These are phyloP conservation scores for Vicugna pacos DNA, from an alignment of 2,113 vertebrate species.

Conservation along the genomic window DNA sequence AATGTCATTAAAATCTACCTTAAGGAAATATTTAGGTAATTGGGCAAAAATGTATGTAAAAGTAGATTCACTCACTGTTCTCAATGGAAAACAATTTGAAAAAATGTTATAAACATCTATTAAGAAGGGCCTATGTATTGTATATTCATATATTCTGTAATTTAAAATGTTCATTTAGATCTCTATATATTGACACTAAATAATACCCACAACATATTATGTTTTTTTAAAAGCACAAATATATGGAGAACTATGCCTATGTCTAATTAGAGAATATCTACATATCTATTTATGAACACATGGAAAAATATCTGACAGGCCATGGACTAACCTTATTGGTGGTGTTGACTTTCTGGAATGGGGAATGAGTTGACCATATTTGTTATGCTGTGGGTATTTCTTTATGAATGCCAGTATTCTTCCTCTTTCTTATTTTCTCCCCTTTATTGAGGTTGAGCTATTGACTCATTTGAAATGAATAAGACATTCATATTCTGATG, in stretches of 20 bases:
- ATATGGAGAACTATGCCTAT: neutral
- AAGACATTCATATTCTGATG: neutral
- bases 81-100: neutral
- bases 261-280: neutral
- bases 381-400: neutral
- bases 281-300: neutral
- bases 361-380: neutral
- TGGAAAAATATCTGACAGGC: neutral
- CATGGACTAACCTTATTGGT: neutral
- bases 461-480: conserved; percentile 4
- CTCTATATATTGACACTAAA: neutral
- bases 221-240: neutral
- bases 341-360: neutral
- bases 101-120: neutral
- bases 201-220: neutral
- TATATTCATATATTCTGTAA: neutral
- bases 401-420: neutral
- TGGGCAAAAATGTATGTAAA: neutral
- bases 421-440: neutral
- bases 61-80: neutral
- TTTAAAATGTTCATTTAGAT: neutral
- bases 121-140: neutral
- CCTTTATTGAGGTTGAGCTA: neutral
- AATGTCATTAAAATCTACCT: neutral
- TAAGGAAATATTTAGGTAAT: neutral